A percentile compares a stretch with the other conserved stretches of the same genome.
These are phyloP conservation scores for Calliphora vomitoria DNA, from an alignment of 2,888 invertebrate genomes.

Conservation along the genomic window DNA sequence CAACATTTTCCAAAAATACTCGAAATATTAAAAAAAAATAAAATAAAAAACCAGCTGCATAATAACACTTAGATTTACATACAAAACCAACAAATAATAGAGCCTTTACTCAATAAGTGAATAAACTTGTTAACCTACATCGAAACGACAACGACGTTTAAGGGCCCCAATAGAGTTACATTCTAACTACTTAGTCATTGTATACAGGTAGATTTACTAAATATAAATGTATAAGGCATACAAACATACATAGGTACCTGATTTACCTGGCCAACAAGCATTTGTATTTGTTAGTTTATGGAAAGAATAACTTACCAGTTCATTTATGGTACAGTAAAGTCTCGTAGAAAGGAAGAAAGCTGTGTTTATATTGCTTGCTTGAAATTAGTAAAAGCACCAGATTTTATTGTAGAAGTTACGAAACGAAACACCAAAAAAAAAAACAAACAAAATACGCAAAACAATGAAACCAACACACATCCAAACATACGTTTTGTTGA, in stretches of 20 bases:
- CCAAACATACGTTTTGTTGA: too few relatives aligned
- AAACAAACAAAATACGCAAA: too few relatives aligned
- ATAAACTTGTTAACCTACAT: constrained; percentile 74
- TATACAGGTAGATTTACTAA: neutral
- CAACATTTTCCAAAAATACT: constrained; percentile 61
- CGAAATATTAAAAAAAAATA: constrained; percentile 10
- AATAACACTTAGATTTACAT: constrained; percentile 26
- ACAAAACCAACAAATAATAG: constrained; percentile 12
- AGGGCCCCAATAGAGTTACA: constrained; percentile 48
- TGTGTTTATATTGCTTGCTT: too few relatives aligned
- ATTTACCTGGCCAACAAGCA: constrained; percentile 36
- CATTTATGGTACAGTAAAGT: neutral
- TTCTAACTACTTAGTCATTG: neutral
- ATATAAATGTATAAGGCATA: neutral
- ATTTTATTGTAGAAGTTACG: too few relatives aligned
- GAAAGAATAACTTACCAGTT: neutral
- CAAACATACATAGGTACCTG: neutral
- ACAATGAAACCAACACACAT: too few relatives aligned
- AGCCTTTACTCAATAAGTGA: constrained; percentile 71
- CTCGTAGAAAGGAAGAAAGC: neutral
- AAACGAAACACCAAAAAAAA: too few relatives aligned
- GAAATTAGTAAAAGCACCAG: too few relatives aligned
- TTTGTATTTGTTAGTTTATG: neutral
- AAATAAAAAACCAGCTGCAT: too few relatives aligned
- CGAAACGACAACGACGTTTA: constrained; percentile 20